These are phyloP conservation scores for Diachasma alloeum DNA, from an alignment of 1,140 invertebrate genomes.

Conservation along the genomic window DNA sequence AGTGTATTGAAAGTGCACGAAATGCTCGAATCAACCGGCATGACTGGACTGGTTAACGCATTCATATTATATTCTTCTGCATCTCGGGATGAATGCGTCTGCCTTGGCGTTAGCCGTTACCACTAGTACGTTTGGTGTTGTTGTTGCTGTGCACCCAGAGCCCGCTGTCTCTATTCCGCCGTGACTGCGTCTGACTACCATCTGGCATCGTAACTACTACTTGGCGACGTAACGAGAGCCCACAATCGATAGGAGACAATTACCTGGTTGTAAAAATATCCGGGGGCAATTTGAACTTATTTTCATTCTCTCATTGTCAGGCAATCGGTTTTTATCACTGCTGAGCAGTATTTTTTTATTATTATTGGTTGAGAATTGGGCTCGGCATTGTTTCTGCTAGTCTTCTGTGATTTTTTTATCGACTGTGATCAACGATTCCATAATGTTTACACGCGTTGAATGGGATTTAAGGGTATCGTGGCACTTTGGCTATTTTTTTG, in stretches of 20 bases:
- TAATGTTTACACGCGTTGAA: too few species aligned
- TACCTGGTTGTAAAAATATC: not conserved
- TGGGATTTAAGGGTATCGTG: too few species aligned
- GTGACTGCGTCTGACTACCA: not conserved
- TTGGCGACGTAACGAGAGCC: not conserved
- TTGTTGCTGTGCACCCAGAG: not conserved
- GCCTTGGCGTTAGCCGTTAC: not conserved
- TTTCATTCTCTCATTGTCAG: not conserved
- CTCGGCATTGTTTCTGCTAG: too few species aligned
- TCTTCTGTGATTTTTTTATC: too few species aligned
- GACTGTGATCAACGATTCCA: too few species aligned
- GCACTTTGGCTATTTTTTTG: too few species aligned
- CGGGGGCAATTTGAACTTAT: not conserved
- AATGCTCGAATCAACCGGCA: not conserved
- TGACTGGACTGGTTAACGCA: not conserved
- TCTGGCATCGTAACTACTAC: slow-evolving; percentile 6
- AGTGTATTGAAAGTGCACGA: not conserved
- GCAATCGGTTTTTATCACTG: not conserved
- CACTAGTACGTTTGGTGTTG: not conserved
- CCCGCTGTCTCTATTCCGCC: not conserved
- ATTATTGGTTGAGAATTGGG: too few species aligned
- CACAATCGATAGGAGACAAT: not conserved
- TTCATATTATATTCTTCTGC: not conserved
- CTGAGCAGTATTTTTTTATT: not conserved
- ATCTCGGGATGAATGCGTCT: not conserved